Conservation (phyloP, 2,888 invertebrate species). For the Ormyrus thymus region DNA sequence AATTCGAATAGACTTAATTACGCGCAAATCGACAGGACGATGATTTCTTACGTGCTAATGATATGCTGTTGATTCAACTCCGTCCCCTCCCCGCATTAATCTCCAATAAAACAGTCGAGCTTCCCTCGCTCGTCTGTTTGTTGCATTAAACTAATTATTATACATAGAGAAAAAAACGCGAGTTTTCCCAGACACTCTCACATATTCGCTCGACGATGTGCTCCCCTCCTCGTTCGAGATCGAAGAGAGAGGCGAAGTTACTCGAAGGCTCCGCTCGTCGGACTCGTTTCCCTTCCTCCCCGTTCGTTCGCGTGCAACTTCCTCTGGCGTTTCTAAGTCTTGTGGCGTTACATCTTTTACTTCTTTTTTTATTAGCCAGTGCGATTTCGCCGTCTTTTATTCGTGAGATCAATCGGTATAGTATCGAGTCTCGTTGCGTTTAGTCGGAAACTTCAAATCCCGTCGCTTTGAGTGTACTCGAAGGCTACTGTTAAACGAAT, state of each 20-base stretch:
- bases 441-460: conserved; percentile 2
- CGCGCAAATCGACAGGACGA: conserved; percentile 30
- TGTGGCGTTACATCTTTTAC: conserved; percentile 1
- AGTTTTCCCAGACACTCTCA: no score
- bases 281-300: background rate
- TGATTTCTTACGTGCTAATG: conserved; percentile 38
- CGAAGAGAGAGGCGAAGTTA: background rate
- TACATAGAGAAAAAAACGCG: no score
- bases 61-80: conserved; percentile 48
- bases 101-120: conserved; percentile 18
- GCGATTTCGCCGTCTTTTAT: background rate
- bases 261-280: conserved; percentile 46
- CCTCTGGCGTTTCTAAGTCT: conserved; percentile 21
- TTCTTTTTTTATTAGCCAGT: background rate
- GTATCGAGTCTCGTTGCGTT: background rate
- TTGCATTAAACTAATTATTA: no score
- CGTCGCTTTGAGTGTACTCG: background rate
- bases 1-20: no score
- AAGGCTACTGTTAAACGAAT: no score
- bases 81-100: background rate
- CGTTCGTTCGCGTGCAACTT: conserved; percentile 40
- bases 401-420: background rate
- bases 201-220: no score
- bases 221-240: no score
- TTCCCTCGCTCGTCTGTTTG: no score